Evolutionary conservation across 2,113 vertebrate genomes (phyloP).

Genomic region (Ranitomeya variabilis): DNA sequence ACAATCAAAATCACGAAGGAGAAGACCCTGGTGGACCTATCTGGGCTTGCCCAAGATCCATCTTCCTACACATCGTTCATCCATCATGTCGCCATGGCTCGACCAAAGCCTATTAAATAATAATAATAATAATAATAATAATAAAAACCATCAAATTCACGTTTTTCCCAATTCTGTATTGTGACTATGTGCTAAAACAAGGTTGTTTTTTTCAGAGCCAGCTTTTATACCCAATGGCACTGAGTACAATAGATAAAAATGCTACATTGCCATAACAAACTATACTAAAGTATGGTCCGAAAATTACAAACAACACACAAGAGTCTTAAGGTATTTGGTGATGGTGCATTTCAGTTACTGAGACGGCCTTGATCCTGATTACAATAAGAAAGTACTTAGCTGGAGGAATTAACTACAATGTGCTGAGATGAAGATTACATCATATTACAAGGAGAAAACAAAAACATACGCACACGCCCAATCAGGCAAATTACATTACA

Average conservation of each 20-base stretch:
- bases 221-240: no score
- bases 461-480: not conserved
- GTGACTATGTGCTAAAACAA: no score
- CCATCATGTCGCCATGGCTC: no score
- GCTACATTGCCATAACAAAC: not conserved
- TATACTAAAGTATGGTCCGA: not conserved
- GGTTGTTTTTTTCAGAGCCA: no score
- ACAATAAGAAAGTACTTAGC: slow-evolving; percentile 53
- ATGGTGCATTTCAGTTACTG: slow-evolving; percentile 26
- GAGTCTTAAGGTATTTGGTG: not conserved
- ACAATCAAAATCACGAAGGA: no score
- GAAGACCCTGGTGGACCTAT: no score
- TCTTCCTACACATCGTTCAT: no score
- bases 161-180: no score
- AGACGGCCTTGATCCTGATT: slow-evolving; percentile 46
- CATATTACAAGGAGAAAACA: slow-evolving; percentile 18
- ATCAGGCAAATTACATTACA: not conserved
- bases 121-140: no score
- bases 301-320: not conserved
- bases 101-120: no score
- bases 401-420: slow-evolving; percentile 38
- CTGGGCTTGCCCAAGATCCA: no score
- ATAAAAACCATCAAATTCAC: no score
- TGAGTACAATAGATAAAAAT: not conserved
- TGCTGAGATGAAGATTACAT: slow-evolving; percentile 40